phyloP scores from a whole-genome alignment of 1,140 invertebrate genomes.

The Latrodectus geometricus region DNA sequence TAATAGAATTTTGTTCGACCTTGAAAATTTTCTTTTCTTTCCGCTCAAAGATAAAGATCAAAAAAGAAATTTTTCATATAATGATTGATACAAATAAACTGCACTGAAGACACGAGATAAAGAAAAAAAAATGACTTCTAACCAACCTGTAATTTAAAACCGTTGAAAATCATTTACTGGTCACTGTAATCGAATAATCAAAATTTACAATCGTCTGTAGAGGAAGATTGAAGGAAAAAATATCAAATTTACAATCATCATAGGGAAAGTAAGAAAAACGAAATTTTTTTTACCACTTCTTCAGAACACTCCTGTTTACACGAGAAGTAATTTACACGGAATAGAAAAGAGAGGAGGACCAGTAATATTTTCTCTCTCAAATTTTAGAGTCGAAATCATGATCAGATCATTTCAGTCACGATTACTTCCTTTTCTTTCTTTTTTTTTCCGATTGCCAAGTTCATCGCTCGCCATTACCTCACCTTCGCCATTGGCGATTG shows the following conservation, averaged over 20 bases:
- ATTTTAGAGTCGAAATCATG: conserved; percentile 18
- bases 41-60: too few relatives aligned
- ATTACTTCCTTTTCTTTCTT: neutral
- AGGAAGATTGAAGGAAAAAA: neutral
- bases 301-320: conserved; percentile 25
- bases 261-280: neutral
- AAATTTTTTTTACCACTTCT: neutral
- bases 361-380: neutral
- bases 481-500: conserved; percentile 35
- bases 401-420: conserved; percentile 51
- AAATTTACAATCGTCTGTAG: conserved; percentile 19
- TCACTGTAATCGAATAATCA: neutral
- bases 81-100: too few relatives aligned
- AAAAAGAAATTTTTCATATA: too few relatives aligned
- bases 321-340: neutral
- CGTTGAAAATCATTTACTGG: conserved; percentile 51
- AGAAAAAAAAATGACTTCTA: neutral
- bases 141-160: conserved; percentile 40
- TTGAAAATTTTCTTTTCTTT: too few relatives aligned
- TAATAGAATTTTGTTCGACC: too few relatives aligned
- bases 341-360: conserved; percentile 4
- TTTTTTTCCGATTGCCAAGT: conserved; percentile 40
- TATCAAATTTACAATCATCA: neutral
- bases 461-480: conserved; percentile 39
- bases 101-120: neutral